Evolutionary conservation across 92 coral and sea anemone genomes (phyloP).

Genomic region (Micromussa lordhowensis): DNA sequence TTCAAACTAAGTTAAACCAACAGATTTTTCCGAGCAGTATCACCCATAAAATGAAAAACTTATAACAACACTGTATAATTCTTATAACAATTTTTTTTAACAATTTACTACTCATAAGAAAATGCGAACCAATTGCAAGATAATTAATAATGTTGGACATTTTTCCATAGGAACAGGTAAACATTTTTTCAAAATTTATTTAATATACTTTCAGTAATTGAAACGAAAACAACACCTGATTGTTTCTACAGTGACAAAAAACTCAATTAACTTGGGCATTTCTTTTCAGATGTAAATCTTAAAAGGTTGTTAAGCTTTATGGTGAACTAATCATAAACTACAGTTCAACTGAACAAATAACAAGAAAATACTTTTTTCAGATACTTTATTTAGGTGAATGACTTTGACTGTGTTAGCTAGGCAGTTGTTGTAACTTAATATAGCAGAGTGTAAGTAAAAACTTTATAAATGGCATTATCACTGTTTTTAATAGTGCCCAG

Average conservation of each 20-base stretch:
- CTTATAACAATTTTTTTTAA: not conserved
- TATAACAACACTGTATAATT: not conserved
- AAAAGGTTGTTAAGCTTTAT: not conserved
- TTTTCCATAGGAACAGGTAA: conserved; percentile 18
- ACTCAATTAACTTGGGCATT: not conserved
- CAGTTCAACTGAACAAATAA: not conserved
- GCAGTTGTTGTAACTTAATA: no score
- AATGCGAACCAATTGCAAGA: not conserved
- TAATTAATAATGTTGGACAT: not conserved
- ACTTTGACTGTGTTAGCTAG: no score
- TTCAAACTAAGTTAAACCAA: not conserved
- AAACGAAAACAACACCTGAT: conserved; percentile 6
- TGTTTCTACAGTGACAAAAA: conserved; percentile 18
- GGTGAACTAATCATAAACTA: not conserved
- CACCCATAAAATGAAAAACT: not conserved
- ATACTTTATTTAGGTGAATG: not conserved
- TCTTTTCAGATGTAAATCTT: conserved; percentile 11
- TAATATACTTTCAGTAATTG: not conserved
- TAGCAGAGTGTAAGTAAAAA: not conserved
- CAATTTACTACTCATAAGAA: not conserved
- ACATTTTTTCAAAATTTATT: not conserved
- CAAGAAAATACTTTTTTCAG: not conserved
- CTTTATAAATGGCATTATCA: no score
- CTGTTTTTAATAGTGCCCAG: not conserved
- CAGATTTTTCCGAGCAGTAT: not conserved